Evolutionary conservation across 2,113 vertebrate genomes (phyloP), one percentile per base, ranked within the genome.

Genomic region (Mustela lutreola): DNA sequence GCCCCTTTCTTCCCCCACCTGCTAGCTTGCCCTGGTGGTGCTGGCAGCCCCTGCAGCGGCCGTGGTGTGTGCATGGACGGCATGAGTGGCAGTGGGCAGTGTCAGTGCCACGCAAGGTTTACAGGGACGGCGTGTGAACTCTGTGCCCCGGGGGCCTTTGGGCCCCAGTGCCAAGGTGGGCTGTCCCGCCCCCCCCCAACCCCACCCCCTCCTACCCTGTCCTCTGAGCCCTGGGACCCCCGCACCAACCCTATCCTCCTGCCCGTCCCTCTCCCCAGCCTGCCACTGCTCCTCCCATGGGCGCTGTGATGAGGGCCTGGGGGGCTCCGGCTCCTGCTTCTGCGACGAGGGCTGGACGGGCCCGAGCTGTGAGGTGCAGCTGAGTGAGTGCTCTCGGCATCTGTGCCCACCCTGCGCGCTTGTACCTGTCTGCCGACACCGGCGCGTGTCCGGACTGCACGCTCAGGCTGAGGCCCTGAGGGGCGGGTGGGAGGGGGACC

Each of bases 81-180:
- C 39, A 67, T 97, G 0, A 1, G 11, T 0, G 99, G 99, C 62
- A 99, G 98, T 0, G 99, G 99, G 26, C 63, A 3, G 0, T 99
- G 99, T 73, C 93, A 18, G 16, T 99, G 99, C 96, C 92, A 71
- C 1, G 0, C 5, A 1, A 99, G 99, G 7, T 99, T 99, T 98
- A 87, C 76, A 1, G 99, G 99, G 63, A 98, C 95, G 0, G 99
- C 99, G 65, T 99, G 99, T 14, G 99, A 99, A 78, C 97, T 99
- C 71, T 99, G 99, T 2, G 42, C 71, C 0, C 28, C 87, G 0
- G 98, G 98, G 36, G 97, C 98, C 98, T 99, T 99, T 0, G 99
- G 99, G 28, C 79, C 99, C 2, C 98, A 99, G 26, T 99, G 99
- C 97, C 99, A 97, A 99, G 99, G 99, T 99, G 89, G 19, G 97